These are phyloP conservation scores for Corticium candelabrum DNA, from an alignment of 37 sponge, comb jelly and placozoan species.

Conservation along the genomic window DNA sequence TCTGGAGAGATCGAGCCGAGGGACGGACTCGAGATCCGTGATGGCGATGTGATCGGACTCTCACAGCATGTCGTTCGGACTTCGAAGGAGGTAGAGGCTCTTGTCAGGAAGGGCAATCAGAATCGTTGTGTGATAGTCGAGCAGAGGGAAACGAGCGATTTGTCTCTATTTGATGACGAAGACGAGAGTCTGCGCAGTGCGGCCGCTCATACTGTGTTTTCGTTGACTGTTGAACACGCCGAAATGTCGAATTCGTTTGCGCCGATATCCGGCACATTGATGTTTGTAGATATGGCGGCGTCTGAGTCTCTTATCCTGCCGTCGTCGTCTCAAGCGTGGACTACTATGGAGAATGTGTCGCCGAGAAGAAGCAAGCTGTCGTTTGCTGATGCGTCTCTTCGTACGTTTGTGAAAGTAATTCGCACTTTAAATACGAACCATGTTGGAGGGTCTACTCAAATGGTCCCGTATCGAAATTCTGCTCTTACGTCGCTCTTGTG, in stretches of 20 bases:
- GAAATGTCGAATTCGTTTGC: slow-evolving; percentile 49
- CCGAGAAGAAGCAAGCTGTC: too few relatives aligned
- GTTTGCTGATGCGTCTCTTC: too few relatives aligned
- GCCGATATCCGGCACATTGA: slow-evolving; percentile 61
- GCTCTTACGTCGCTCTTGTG: slow-evolving; percentile 28
- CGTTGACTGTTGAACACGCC: slow-evolving; percentile 54
- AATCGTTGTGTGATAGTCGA: too few relatives aligned
- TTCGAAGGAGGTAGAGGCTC: not conserved
- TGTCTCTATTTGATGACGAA: too few relatives aligned
- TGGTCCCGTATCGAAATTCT: not conserved
- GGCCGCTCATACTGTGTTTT: slow-evolving; percentile 27
- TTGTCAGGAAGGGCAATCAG: not conserved
- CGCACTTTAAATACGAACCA: too few relatives aligned
- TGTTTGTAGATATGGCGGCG: slow-evolving; percentile 24
- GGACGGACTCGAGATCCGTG: too few relatives aligned
- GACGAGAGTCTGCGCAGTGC: not conserved
- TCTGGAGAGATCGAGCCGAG: not conserved
- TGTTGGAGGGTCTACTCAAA: too few relatives aligned
- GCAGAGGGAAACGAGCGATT: too few relatives aligned
- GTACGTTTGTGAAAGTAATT: not conserved
- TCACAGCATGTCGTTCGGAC: not conserved
- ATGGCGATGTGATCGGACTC: too few relatives aligned
- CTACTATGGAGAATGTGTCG: too few relatives aligned
- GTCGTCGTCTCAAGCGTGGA: not conserved
- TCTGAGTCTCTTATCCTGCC: not conserved